A percentile compares a stretch with the other conserved stretches of the same genome.
Conservation (phyloP, 2,888 invertebrate genomes). For the Flexamia atlantica region DNA sequence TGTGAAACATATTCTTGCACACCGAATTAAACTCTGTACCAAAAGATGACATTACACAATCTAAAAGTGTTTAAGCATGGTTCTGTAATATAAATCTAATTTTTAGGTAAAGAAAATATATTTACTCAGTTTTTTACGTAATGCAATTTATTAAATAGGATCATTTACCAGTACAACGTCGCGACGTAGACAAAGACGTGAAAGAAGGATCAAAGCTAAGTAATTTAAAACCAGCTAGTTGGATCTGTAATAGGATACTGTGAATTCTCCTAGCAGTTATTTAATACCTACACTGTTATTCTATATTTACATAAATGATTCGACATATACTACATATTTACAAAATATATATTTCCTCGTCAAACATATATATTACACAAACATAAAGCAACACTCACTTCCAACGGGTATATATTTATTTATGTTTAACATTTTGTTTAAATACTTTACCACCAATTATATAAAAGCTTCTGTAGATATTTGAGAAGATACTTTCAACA, state of each 20-base stretch:
- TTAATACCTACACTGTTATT: conserved; percentile 29
- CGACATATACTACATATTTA: conserved; percentile 49
- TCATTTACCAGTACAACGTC: too few relatives aligned
- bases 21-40: too few relatives aligned
- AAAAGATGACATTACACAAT: too few relatives aligned
- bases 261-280: not conserved
- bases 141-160: too few relatives aligned
- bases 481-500: not conserved
- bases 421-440: not conserved
- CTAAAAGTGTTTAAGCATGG: too few relatives aligned
- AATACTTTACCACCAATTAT: not conserved
- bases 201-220: too few relatives aligned
- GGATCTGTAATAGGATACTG: not conserved
- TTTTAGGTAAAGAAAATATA: too few relatives aligned
- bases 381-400: conserved; percentile 51
- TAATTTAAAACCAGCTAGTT: too few relatives aligned
- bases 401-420: conserved; percentile 23
- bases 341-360: conserved; percentile 40
- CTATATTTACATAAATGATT: conserved; percentile 43
- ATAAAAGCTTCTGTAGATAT: conserved; percentile 22
- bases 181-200: too few relatives aligned
- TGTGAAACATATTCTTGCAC: too few relatives aligned
- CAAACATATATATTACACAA: conserved; percentile 26
- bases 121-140: too few relatives aligned
- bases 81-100: too few relatives aligned